phyloP scores from a whole-genome alignment of 2,797 vertebrate species.

The Pipistrellus kuhlii region DNA sequence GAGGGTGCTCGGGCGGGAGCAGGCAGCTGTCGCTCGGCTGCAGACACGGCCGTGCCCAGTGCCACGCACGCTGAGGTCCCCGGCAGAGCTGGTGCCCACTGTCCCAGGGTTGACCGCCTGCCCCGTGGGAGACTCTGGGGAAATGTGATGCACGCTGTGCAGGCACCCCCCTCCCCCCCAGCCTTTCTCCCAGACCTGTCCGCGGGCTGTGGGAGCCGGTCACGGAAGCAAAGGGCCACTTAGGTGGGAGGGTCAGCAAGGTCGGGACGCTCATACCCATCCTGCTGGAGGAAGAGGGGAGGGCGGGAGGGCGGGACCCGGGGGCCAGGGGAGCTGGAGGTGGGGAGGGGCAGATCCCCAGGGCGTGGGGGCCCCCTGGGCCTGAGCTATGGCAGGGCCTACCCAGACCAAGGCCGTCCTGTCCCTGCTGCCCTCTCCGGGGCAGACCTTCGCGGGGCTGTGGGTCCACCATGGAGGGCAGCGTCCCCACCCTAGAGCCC shows the following conservation, averaged over 20 bases:
- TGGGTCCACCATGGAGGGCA: not conserved
- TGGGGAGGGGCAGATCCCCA: not conserved
- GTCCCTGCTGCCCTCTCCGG: not conserved
- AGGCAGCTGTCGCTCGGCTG: rapidly evolving
- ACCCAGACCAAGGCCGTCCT: slow-evolving; percentile 41
- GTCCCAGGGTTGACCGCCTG: not conserved
- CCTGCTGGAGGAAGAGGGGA: no score
- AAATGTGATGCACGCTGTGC: rapidly evolving
- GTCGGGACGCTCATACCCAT: no score
- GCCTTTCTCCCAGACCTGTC: not conserved
- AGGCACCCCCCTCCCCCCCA: no score
- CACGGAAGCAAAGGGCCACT: not conserved
- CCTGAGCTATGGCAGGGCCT: not conserved
- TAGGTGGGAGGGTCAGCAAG: not conserved
- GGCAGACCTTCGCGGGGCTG: not conserved
- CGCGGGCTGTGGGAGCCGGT: not conserved
- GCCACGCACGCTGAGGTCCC: rapidly evolving
- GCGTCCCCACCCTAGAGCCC: not conserved
- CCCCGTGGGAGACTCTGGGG: not conserved
- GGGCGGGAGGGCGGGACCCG: no score
- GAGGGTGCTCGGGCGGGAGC: rapidly evolving
- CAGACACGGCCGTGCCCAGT: rapidly evolving
- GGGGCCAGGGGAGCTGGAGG: not conserved
- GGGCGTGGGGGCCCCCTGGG: not conserved
- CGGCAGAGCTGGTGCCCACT: not conserved